These are phyloP conservation scores for Scopus umbretta DNA, from an alignment of 2,113 vertebrate species.

Conservation along the genomic window DNA sequence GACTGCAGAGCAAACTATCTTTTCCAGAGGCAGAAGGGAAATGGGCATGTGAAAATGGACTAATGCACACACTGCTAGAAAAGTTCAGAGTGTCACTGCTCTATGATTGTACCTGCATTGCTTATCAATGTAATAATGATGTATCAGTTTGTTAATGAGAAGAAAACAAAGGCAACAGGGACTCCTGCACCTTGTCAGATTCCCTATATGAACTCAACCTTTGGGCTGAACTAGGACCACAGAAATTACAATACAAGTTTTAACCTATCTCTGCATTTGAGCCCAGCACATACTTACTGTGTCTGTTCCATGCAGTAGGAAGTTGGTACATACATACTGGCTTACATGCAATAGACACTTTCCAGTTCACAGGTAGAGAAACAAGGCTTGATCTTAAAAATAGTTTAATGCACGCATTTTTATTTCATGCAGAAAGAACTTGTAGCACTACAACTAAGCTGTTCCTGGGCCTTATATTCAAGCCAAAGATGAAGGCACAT, in stretches of 20 bases:
- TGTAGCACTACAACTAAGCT: background rate
- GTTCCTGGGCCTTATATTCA: background rate
- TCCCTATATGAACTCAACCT: background rate
- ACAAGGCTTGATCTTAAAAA: background rate
- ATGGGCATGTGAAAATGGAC: background rate
- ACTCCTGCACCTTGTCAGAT: background rate
- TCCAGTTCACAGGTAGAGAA: background rate
- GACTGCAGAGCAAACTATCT: background rate
- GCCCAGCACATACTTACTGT: background rate
- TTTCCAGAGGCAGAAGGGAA: background rate
- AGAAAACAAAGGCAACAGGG: background rate
- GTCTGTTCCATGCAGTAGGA: background rate
- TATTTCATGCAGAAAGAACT: background rate
- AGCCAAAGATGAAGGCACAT: background rate
- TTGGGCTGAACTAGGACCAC: background rate
- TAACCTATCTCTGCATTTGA: background rate
- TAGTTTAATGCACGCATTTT: background rate
- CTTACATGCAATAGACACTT: background rate
- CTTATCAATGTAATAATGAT: background rate
- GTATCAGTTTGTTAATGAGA: background rate
- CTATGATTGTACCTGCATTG: background rate
- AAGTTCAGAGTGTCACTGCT: background rate
- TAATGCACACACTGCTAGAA: background rate
- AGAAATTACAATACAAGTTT: background rate
- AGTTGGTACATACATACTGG: background rate